These are phyloP conservation scores for Polydrusus cervinus DNA, from an alignment of 2,888 invertebrate genomes.

Conservation along the genomic window DNA sequence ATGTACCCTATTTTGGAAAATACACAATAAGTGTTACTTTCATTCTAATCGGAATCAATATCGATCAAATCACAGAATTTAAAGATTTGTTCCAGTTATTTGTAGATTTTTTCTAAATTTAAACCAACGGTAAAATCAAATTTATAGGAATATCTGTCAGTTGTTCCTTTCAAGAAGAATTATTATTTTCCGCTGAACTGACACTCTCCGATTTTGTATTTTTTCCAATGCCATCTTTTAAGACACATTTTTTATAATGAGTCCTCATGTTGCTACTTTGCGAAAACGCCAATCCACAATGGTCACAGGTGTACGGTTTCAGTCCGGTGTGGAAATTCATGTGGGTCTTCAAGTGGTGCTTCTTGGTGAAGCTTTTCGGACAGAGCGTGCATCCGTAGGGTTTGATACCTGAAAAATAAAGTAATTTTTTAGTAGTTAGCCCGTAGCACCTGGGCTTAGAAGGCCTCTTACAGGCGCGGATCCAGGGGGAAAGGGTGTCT, in stretches of 20 bases:
- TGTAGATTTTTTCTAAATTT: too few relatives aligned
- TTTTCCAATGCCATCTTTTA: constrained; percentile 55
- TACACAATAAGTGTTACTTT: too few relatives aligned
- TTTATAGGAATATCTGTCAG: too few relatives aligned
- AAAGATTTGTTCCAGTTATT: too few relatives aligned
- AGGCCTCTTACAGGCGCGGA: too few relatives aligned
- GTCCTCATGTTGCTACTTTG: constrained; percentile 92
- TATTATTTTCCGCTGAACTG: constrained; percentile 38
- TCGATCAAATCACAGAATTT: too few relatives aligned
- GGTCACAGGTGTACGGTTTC: constrained; percentile 84
- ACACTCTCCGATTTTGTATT: constrained; percentile 22
- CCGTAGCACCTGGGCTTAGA: too few relatives aligned
- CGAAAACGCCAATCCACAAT: constrained; percentile 85
- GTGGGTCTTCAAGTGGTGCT: constrained; percentile 89
- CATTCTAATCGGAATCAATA: too few relatives aligned
- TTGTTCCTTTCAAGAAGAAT: constrained; percentile 23
- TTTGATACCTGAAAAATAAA: constrained; percentile 78
- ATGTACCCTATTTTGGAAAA: too few relatives aligned
- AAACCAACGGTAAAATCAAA: too few relatives aligned
- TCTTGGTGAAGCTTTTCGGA: constrained; percentile 88
- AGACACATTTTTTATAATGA: constrained; percentile 84
- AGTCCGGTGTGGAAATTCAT: constrained; percentile 89
- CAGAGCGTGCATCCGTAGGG: constrained; percentile 81
- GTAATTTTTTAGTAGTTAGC: neutral
- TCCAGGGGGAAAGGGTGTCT: too few relatives aligned